phyloP scores from a whole-genome alignment of 2,113 vertebrate genomes.

The Leptobrachium ailaonicum region DNA sequence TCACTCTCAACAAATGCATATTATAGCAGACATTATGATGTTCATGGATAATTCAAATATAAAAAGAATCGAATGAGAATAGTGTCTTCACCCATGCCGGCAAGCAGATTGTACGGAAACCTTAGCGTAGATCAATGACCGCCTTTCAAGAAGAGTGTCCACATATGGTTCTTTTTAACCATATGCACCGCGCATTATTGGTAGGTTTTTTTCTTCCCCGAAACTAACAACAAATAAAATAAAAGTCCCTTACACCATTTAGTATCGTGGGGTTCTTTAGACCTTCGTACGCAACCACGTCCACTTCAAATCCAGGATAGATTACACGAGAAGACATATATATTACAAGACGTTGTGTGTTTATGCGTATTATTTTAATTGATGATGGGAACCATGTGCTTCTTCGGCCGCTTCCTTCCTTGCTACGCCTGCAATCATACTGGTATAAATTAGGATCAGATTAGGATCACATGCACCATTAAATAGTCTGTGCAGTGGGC shows the following conservation, averaged over 20 bases:
- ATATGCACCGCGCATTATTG: too few relatives aligned
- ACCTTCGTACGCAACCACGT: not conserved
- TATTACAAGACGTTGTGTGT: conserved; percentile 4
- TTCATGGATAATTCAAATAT: too few relatives aligned
- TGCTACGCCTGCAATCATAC: conserved; percentile 32
- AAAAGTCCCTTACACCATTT: not conserved
- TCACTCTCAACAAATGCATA: too few relatives aligned
- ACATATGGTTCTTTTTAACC: too few relatives aligned
- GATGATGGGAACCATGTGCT: conserved; percentile 35
- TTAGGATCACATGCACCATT: conserved; percentile 32
- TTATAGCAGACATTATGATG: too few relatives aligned
- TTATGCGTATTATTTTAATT: conserved; percentile 31
- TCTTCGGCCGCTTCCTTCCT: conserved; percentile 36
- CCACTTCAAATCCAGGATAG: not conserved
- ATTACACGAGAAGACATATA: not conserved
- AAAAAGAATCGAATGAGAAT: too few relatives aligned
- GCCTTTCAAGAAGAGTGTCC: too few relatives aligned
- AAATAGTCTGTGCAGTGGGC: conserved; percentile 22
- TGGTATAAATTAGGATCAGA: conserved; percentile 41
- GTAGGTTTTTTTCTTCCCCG: too few relatives aligned
- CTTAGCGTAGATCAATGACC: too few relatives aligned
- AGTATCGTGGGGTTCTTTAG: not conserved
- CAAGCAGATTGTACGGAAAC: too few relatives aligned
- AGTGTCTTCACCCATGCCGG: too few relatives aligned
- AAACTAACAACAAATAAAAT: not conserved